Base-by-base conservation (phyloP, 2,888 invertebrate genomes). In the Drosophila koepferae region DNA sequence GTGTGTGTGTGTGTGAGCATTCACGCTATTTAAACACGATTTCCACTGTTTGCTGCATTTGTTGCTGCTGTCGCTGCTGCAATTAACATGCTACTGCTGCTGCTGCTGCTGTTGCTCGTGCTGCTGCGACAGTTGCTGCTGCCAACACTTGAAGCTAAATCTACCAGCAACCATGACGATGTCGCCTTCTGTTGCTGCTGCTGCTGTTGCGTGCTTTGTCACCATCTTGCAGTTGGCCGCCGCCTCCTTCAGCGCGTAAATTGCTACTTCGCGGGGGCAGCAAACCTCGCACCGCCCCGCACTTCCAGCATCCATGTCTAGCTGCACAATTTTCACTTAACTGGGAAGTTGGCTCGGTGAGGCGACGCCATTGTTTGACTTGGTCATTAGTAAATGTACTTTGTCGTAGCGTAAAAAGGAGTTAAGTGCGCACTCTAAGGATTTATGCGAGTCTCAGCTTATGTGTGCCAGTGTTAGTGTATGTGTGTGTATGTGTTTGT, bases 371-470 rank as follows among this genome's bases (percentile, higher is more conserved):
- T 87, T 87, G 86, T 89, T 87, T 87, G 87, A 89, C 87, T 89
- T 89, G 87, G 86, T 87, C 86, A 87, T 87, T 87, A 87, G 86
- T 87, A 87, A 87, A 87, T 87, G 89, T 89, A 89, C 85, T 89
- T 87, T 89, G 89, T 89, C 89, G 82, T 77, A 76, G 83, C 76
- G 72, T 86, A 88, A 87, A 89, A 86, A 89, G 87, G 82, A 86
- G 89, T 89, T 86, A 86, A 86, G 89, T 87, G 89, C 74, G 85
- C 89, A 89, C 89, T 89, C 87, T 89, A 86, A 89, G 87, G 89
- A 86, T 87, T 87, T 87, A 81, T 89, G 70, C 63, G 65, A 72
- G 56, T 63, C 67, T 38, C 28, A 43, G 16, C 59, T 38, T 60
- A 51, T 62, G 49, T 43, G 18, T 34, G 44, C 28, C 6, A 28